Evolutionary conservation across 1,140 invertebrate species (phyloP).

Genomic region (Oryctes rhinoceros): DNA sequence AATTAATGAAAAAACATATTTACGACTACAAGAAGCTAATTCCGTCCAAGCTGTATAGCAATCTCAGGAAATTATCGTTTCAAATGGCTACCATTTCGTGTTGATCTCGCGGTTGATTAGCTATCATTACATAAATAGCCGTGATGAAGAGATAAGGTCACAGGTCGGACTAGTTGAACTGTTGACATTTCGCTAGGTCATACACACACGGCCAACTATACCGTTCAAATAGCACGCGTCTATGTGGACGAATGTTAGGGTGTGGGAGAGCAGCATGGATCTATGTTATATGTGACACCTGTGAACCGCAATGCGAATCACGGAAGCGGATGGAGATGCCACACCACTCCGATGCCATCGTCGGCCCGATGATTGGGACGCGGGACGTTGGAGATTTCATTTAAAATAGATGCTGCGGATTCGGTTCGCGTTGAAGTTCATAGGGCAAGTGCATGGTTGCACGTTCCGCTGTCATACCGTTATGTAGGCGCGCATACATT

Average conservation of each 20-base stretch:
- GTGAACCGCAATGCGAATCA: slow-evolving; percentile 20
- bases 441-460: slow-evolving; percentile 20
- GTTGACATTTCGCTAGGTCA: slow-evolving; percentile 1
- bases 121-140: not conserved
- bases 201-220: not conserved
- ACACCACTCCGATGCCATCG: not conserved
- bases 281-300: not conserved
- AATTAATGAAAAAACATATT: too few species aligned
- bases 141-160: slow-evolving; percentile 1
- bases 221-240: too few species aligned
- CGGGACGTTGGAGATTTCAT: not conserved
- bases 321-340: not conserved
- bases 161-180: not conserved
- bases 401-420: not conserved
- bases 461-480: not conserved
- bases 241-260: too few species aligned
- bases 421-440: slow-evolving; percentile 6
- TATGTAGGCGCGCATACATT: not conserved
- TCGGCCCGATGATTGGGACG: too few species aligned
- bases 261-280: not conserved
- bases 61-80: not conserved
- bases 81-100: not conserved
- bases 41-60: not conserved
- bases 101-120: not conserved
- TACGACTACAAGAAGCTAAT: too few species aligned